Evolutionary conservation across 2,888 invertebrate species (phyloP).

Genomic region (Hyposoter dolosus): DNA sequence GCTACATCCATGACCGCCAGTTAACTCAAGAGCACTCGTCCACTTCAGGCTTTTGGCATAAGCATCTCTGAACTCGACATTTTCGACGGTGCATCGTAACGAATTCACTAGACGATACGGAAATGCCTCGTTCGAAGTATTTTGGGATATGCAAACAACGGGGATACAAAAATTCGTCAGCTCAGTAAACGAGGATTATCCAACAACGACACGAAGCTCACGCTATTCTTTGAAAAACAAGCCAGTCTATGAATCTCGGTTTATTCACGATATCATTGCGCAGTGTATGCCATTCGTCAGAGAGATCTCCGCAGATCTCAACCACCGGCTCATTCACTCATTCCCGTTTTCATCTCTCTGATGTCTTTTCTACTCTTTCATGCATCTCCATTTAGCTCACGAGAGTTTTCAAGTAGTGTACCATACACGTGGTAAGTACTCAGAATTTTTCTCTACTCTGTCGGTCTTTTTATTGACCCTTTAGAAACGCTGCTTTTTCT

Average conservation of each 20-base stretch:
- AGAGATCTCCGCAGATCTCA: conserved; percentile 20
- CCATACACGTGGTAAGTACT: neutral
- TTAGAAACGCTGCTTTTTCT: neutral
- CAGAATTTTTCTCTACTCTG: neutral
- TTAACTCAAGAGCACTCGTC: conserved; percentile 43
- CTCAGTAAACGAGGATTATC: conserved; percentile 22
- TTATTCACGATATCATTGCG: conserved; percentile 36
- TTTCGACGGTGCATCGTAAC: conserved; percentile 9
- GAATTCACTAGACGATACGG: conserved; percentile 7
- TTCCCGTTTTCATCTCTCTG: conserved; percentile 8
- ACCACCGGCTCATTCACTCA: conserved; percentile 7
- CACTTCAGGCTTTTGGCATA: conserved; percentile 5
- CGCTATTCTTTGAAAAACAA: neutral
- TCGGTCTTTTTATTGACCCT: neutral
- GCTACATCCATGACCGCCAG: conserved; percentile 26
- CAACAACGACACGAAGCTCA: neutral
- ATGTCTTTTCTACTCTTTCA: conserved; percentile 14
- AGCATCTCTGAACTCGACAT: conserved; percentile 34
- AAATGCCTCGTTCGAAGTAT: conserved; percentile 6
- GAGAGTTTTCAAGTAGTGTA: conserved; percentile 1
- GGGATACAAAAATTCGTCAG: conserved; percentile 21
- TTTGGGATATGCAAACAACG: conserved; percentile 31
- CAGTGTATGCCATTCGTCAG: conserved; percentile 10
- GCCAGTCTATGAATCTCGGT: conserved; percentile 7
- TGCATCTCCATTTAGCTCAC: conserved; percentile 13